Conservation (phyloP, 1,140 invertebrate species). For the Lepidurus couesii region DNA sequence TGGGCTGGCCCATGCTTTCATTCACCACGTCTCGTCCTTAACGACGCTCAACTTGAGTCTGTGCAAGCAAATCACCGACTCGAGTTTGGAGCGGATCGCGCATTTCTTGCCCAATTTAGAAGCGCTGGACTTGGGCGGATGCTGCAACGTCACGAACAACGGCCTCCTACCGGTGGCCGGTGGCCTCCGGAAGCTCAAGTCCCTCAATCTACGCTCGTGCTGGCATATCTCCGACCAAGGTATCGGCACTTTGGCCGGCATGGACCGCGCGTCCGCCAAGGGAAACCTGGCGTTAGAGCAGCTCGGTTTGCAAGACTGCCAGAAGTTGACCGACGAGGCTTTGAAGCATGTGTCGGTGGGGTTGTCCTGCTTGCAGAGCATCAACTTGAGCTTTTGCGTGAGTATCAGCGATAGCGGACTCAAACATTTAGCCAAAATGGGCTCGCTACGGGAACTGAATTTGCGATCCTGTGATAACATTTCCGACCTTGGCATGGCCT, state of each 20-base stretch:
- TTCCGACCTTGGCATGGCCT: slow-evolving; percentile 82
- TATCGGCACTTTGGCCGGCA: slow-evolving; percentile 75
- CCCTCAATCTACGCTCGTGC: slow-evolving; percentile 81
- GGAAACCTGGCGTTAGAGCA: slow-evolving; percentile 70
- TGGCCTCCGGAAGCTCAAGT: slow-evolving; percentile 73
- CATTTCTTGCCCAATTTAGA: slow-evolving; percentile 81
- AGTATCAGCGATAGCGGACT: slow-evolving; percentile 85
- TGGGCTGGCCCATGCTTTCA: slow-evolving; percentile 74
- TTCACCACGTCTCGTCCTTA: slow-evolving; percentile 62
- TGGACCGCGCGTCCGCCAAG: slow-evolving; percentile 57
- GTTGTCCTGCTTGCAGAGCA: slow-evolving; percentile 68
- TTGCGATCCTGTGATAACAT: slow-evolving; percentile 89
- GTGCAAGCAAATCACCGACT: slow-evolving; percentile 90
- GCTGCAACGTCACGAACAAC: slow-evolving; percentile 80
- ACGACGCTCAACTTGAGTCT: slow-evolving; percentile 78
- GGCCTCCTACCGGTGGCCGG: slow-evolving; percentile 77
- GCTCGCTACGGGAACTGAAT: slow-evolving; percentile 77
- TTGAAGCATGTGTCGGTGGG: slow-evolving; percentile 75
- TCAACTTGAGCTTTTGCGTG: slow-evolving; percentile 91
- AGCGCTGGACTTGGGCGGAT: slow-evolving; percentile 80
- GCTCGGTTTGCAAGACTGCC: slow-evolving; percentile 87
- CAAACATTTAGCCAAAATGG: slow-evolving; percentile 79
- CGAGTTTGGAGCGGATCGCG: slow-evolving; percentile 71
- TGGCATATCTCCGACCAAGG: slow-evolving; percentile 85
- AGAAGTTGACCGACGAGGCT: slow-evolving; percentile 83